Evolutionary conservation across 2,113 vertebrate species (phyloP), one percentile per base, ranked within the genome.

Genomic region (Thalassarche chlororhynchos): DNA sequence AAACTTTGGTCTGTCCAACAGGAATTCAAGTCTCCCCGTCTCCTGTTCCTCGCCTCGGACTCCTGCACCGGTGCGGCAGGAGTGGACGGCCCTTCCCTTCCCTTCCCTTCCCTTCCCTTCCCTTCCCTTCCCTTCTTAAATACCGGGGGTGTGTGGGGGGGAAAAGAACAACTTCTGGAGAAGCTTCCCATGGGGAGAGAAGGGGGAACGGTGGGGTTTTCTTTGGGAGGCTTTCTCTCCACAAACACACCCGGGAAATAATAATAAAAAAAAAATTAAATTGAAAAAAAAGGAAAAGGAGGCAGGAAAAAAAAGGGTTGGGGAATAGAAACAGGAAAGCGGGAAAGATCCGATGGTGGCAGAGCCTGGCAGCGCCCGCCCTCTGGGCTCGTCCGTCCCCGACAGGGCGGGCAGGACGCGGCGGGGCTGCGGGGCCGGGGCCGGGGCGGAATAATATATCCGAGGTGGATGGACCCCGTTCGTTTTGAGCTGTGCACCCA

Each of bases 281-380:
- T 38, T 38, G 38, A 36, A 32, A 19, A 17, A 17, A 68, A 8
- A 23, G 11, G 15, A 3, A 19, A 26, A 38, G 6, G 7, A 0
- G 3, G 1, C 0, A 2, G 14, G 8, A 5, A 4, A 2, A 8
- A 14, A 31, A 13, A 5, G 4, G 20, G 5, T 8, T 19, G 14
- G 28, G 23, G 7, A 8, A 12, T 18, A 78, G n/a, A 75, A 87
- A 55, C 5, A 60, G 28, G 28, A 65, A 87, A 71, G 18, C 3
- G 23, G 29, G 68, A 29, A 84, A 75, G 44, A 51, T 9, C 5
- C 4, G 7, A 8, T n/a, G 10, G 47, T 29, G 34, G 42, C 32
- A 55, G 51, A 71, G 29, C 16, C 32, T 47, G 66, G 26, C 55
- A 75, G 20, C 1, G 0, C 32, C 19, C 8, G 3, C 9, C 20